Evolutionary conservation across 2,888 invertebrate species (phyloP), one percentile per base, ranked within the genome.

Genomic region (Creontiades dilutus): DNA sequence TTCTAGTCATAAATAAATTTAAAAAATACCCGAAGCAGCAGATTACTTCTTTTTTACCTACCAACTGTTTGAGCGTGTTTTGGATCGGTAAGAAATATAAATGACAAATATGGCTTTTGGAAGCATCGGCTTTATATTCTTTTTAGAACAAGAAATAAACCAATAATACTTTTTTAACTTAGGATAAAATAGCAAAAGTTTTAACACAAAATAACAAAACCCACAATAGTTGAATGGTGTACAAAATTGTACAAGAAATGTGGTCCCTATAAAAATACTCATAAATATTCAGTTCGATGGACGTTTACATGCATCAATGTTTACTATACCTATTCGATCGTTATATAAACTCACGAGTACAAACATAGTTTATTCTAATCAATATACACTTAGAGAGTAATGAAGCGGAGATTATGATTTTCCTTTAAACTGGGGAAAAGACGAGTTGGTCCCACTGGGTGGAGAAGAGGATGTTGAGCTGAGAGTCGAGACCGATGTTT

Each of bases 401-500:
- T 68, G 19, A 27, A 23, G 23, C 57, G n/a, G 57, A 57, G 57
- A 37, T 37, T 52, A 52, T 48, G 13, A 48, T 27, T 19, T 23
- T 23, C 12, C 9, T 3, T 86, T 75, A 86, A 27, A 91, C 76
- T 19, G 95, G 95, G 93, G 95, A 94, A 94, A 96, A 96, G 76
- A 95, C 94, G 82, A 96, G 94, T 93, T 95, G 95, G 84, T 95
- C 95, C 92, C 95, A 95, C 91, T 95, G 95, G 93, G 95, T 95
- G 0, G 95, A 95, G 93, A 96, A 96, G 90, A 96, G 93, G 90
- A 95, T 93, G 93, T 95, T 95, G 92, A 96, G 93, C 92, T 96
- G 95, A 0, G 96, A 96, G 93, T 96, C 96, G 92, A 96, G 93
- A 91, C 96, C 96, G 87, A 96, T 95, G 92, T 95, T 95, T 93